Evolutionary conservation across 2,797 vertebrate genomes (phyloP), one percentile per base, ranked within the genome.

Genomic region (Danionella dracula): DNA sequence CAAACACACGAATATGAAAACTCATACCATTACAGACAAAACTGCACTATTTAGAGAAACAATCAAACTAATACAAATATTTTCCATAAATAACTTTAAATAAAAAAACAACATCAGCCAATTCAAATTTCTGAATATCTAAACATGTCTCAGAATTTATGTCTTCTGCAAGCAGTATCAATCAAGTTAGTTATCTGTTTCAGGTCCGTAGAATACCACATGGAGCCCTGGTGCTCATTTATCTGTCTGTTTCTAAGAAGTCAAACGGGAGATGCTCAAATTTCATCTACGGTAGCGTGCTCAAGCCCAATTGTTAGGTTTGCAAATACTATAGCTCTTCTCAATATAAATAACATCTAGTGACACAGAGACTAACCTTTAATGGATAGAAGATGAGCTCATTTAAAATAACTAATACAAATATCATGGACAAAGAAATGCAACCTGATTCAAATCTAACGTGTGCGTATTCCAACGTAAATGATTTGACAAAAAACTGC

Each of bases 101-200:
- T n/a, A n/a, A n/a, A n/a, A n/a, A n/a, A n/a, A n/a, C n/a, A n/a
- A n/a, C n/a, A 78, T 46, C 71, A 72, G 77, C 81, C 80, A 78
- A 79, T 81, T 78, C 80, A 79, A 83, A 76, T 73, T 78, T 73
- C 81, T 13, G 59, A 70, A 76, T 20, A 4, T 35, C 8, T 11
- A 48, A 16, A 48, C 13, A 60, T 35, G 77, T 81, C 76, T 79
- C 81, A 79, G 17, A 16, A 0, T 57, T 9, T 35, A 31, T 13
- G 11, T 66, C 8, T 55, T 44, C 34, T 17, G 2, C 6, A 29
- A 66, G 27, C 13, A 45, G 20, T 72, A 49, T 64, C 50, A 71
- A 66, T 70, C 48, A 66, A 50, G n/a, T n/a, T n/a, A 40, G 41
- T 41, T 31, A 67, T 67, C 63, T 57, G 29, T 48, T 27, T 40